Evolutionary conservation across 2,797 vertebrate species (phyloP).

Genomic region (Cuculus canorus): DNA sequence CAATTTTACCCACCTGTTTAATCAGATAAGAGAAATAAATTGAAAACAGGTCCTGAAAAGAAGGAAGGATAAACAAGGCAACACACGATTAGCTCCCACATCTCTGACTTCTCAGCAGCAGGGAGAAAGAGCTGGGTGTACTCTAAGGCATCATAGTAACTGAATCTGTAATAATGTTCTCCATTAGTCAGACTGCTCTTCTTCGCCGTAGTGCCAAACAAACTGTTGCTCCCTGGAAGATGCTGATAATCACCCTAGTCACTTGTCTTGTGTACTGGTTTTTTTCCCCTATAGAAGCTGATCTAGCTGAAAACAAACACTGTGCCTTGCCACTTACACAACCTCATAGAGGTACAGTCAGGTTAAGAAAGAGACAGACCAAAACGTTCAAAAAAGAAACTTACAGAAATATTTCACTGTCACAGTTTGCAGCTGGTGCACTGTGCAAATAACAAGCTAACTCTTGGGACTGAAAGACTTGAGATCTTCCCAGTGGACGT

Average conservation of each 20-base stretch:
- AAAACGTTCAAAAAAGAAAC: not conserved
- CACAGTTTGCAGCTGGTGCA: not conserved
- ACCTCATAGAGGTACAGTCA: not conserved
- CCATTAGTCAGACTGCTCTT: not conserved
- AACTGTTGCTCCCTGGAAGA: not conserved
- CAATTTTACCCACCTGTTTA: not conserved
- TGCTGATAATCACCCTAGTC: not conserved
- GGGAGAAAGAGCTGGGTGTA: not conserved
- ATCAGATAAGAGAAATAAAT: not conserved
- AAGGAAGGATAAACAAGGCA: not conserved
- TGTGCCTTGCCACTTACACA: not conserved
- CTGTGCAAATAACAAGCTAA: not conserved
- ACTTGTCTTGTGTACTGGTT: not conserved
- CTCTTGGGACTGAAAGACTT: not conserved
- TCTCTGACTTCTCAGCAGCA: not conserved
- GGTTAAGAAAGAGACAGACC: not conserved
- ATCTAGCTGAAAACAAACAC: not conserved
- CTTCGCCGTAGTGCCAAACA: not conserved
- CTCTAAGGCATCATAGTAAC: not conserved
- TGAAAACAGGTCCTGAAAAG: not conserved
- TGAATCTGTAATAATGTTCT: not conserved
- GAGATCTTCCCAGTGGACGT: accelerated
- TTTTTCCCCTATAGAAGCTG: not conserved
- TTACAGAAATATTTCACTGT: not conserved
- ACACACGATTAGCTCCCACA: not conserved